Base-by-base conservation (phyloP, 2,113 vertebrate genomes). In the Myxocyprinus asiaticus region DNA sequence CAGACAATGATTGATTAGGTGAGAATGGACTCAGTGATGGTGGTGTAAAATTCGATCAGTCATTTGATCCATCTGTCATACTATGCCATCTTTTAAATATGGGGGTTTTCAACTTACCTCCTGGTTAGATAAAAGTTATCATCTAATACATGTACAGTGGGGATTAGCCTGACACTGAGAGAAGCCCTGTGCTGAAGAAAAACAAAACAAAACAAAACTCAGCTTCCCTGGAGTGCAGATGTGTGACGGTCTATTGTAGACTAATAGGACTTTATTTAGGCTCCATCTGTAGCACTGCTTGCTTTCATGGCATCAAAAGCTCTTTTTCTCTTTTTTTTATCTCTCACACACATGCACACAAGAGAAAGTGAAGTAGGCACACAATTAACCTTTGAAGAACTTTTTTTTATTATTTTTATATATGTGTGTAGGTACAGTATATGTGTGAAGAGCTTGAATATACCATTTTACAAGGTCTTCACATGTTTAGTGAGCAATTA, bases 1-100 rank as follows among this genome's bases (percentile, higher is more conserved):
- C 73, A 76, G 73, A 76, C 73, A 76, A 62, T 76, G 73, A 76
- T 76, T 76, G 73, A 76, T 76, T 76, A 64, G 47, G 73, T 76
- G 33, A 65, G 62, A 76, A 76, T 42, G 33, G 12, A 65, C 73
- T 76, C 47, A 74, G 63, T 74, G 73, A 76, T 76, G 62, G 61
- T 5, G n/a, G 45, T 75, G 72, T 75, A 75, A 75, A 75, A 75
- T 75, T 75, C 45, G 10, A 63, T 75, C 72, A 75, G 58, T 75
- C 72, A 63, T 75, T 75, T 75, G 59, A 65, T 76, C 62, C 12
- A 4, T 42, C 73, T 55, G 73, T 55, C 62, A 65, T 7, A 76
- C 65, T 62, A 3, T 15, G 73, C 73, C 12, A 65, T 76, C 73
- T 64, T 65, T 53, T 43, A 53, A 65, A 74, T 62, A 74, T 58